A percentile compares a stretch with the other conserved stretches of the same genome.
Evolutionary conservation across 2,797 vertebrate species (phyloP).

Genomic region (Morelia viridis): DNA sequence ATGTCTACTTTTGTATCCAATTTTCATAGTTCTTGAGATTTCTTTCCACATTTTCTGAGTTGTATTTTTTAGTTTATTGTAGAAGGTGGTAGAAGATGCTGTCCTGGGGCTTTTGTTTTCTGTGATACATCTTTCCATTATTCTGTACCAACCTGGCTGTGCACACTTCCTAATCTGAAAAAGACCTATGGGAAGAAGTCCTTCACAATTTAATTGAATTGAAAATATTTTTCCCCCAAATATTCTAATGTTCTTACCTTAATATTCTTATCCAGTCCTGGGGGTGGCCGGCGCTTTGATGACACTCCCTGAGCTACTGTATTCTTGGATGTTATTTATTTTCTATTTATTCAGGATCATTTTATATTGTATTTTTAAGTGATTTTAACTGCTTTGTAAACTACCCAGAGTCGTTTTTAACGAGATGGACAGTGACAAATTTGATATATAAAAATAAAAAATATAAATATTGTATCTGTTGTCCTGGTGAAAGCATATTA

Average conservation of each 20-base stretch:
- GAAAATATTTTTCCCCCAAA: fast-evolving
- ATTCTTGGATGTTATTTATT: too few relatives aligned
- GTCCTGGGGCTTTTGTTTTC: neutral
- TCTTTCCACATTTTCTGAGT: neutral
- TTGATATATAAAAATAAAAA: too few relatives aligned
- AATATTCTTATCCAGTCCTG: too few relatives aligned
- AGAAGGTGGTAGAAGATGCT: neutral
- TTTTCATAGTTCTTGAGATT: neutral
- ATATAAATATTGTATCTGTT: neutral
- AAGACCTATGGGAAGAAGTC: neutral
- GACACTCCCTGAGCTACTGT: too few relatives aligned
- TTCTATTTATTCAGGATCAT: too few relatives aligned
- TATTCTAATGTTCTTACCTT: neutral
- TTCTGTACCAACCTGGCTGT: neutral
- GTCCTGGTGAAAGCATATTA: neutral
- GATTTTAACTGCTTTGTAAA: too few relatives aligned
- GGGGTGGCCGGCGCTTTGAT: too few relatives aligned
- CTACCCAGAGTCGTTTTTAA: too few relatives aligned
- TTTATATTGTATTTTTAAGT: too few relatives aligned
- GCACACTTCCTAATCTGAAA: neutral
- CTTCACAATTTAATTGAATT: neutral
- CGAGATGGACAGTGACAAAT: too few relatives aligned
- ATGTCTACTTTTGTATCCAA: neutral
- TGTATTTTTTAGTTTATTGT: neutral
- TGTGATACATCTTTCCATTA: neutral